These are phyloP conservation scores for Stenolophus ochropezus DNA, from an alignment of 2,888 invertebrate genomes.

Conservation along the genomic window DNA sequence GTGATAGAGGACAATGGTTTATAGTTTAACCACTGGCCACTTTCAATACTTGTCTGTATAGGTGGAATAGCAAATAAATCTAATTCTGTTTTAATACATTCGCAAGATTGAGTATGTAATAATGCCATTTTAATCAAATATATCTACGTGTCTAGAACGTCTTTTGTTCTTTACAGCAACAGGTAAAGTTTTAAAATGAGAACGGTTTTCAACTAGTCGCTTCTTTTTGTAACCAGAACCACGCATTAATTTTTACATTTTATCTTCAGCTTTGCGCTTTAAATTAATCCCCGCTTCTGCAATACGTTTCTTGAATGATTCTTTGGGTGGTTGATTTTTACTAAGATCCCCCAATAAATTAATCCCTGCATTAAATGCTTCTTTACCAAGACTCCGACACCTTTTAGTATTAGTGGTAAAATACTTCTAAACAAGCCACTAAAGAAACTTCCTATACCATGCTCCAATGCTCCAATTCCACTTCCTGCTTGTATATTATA, in stretches of 20 bases:
- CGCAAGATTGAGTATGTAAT: no score
- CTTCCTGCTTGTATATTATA: no score
- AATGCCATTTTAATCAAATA: no score
- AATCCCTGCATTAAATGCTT: neutral
- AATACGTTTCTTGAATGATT: neutral
- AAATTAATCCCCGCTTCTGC: neutral
- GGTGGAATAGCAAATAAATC: no score
- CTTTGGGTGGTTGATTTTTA: neutral
- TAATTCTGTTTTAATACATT: no score
- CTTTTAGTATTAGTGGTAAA: neutral
- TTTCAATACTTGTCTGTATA: no score
- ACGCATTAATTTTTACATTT: neutral
- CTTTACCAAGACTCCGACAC: neutral
- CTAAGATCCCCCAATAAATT: neutral
- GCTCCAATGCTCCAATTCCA: no score
- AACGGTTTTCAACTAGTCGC: conserved; percentile 52
- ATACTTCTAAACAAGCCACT: neutral
- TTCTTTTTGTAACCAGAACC: conserved; percentile 7
- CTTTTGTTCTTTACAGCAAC: neutral
- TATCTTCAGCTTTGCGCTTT: conserved; percentile 1
- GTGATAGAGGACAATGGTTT: no score
- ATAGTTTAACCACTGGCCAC: no score
- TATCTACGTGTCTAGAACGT: no score
- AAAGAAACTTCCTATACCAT: neutral
- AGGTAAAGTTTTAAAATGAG: neutral